Percentiles rank a stretch among this genome's conserved stretches.
Conservation (phyloP, 2,888 invertebrate species). For the Leptinotarsa peninsularis region DNA sequence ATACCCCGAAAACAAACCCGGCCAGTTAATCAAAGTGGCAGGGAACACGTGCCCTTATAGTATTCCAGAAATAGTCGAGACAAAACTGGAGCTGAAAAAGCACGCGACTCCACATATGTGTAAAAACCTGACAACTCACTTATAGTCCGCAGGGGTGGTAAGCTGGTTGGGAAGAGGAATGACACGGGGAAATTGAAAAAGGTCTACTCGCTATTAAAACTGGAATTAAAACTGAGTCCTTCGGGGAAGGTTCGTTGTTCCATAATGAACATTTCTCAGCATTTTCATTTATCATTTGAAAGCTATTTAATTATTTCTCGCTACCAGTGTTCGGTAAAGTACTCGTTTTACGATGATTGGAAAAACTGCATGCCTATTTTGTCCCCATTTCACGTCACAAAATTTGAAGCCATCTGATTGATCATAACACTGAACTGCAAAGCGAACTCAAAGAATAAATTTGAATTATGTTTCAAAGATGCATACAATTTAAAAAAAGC, state of each 20-base stretch:
- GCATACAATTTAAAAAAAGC: too few species aligned
- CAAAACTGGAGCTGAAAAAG: slow-evolving; percentile 54
- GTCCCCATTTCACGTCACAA: too few species aligned
- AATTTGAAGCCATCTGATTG: too few species aligned
- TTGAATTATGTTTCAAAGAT: too few species aligned
- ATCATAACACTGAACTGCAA: too few species aligned
- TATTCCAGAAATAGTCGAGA: slow-evolving; percentile 57
- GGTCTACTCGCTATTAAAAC: slow-evolving; percentile 1
- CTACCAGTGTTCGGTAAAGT: too few species aligned
- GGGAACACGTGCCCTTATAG: slow-evolving; percentile 49
- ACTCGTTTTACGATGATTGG: too few species aligned
- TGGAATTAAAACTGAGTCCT: not conserved
- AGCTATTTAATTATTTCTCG: too few species aligned
- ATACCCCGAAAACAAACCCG: slow-evolving; percentile 57
- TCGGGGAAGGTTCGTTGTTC: not conserved
- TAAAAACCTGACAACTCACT: slow-evolving; percentile 46
- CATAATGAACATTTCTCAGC: too few species aligned
- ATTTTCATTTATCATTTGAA: too few species aligned
- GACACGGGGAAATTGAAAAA: slow-evolving; percentile 16
- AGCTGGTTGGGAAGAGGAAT: not conserved
- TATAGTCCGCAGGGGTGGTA: slow-evolving; percentile 11
- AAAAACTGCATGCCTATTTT: too few species aligned
- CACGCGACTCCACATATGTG: slow-evolving; percentile 55
- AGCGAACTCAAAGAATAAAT: too few species aligned
- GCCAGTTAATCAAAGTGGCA: slow-evolving; percentile 53